phyloP scores from a whole-genome alignment of 2,888 invertebrate genomes.

The Watsonalla binaria region DNA sequence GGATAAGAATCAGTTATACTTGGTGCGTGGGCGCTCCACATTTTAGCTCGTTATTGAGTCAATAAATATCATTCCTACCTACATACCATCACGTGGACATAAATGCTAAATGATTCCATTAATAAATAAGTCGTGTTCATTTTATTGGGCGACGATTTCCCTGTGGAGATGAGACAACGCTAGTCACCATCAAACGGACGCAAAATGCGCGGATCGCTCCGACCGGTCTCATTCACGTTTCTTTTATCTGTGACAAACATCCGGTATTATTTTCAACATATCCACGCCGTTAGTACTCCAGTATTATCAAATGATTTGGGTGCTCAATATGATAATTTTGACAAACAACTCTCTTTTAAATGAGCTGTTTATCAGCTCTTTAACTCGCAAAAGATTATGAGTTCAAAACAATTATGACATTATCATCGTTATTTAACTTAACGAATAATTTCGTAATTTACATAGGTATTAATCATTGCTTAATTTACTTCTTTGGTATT shows the following conservation, averaged over 20 bases:
- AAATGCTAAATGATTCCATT: neutral
- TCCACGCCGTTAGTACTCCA: slow-evolving; percentile 39
- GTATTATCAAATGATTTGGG: slow-evolving; percentile 47
- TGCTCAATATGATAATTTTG: slow-evolving; percentile 50
- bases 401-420: slow-evolving; percentile 47
- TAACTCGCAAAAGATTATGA: slow-evolving; percentile 50
- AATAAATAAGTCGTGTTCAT: neutral
- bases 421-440: slow-evolving; percentile 46
- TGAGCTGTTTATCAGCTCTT: slow-evolving; percentile 47
- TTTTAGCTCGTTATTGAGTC: neutral
- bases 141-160: neutral
- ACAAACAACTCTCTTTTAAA: slow-evolving; percentile 50
- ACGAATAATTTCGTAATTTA: slow-evolving; percentile 40
- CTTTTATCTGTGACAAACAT: slow-evolving; percentile 68
- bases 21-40: neutral
- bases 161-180: slow-evolving; percentile 6
- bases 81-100: neutral
- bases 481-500: too few relatives aligned
- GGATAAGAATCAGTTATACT: neutral
- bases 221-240: slow-evolving; percentile 48
- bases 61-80: neutral
- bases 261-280: slow-evolving; percentile 59
- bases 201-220: slow-evolving; percentile 30
- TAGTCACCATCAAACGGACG: slow-evolving; percentile 15
- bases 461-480: slow-evolving; percentile 1